A percentile compares a stretch with the other conserved stretches of the same genome.
Evolutionary conservation across 2,113 vertebrate species (phyloP).

Genomic region (Chrysemys picta): DNA sequence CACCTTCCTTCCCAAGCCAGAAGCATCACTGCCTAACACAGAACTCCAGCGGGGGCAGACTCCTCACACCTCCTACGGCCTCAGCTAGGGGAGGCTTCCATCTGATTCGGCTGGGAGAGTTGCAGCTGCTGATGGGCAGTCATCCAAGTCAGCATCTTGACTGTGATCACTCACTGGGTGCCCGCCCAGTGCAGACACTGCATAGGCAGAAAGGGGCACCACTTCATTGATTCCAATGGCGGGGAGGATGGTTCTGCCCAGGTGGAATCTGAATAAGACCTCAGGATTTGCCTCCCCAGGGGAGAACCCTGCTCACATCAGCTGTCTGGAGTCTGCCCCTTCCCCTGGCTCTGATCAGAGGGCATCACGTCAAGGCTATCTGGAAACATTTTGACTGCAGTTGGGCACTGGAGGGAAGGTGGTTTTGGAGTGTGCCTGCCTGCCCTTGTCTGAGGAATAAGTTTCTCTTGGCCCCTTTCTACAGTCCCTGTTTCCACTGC

Average conservation of each 20-base stretch:
- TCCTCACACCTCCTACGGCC: not conserved
- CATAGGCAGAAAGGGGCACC: not conserved
- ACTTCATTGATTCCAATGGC: not conserved
- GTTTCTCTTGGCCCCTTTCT: not conserved
- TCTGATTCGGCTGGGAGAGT: not conserved
- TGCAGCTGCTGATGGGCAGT: not conserved
- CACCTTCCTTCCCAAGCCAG: not conserved
- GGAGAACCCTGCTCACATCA: not conserved
- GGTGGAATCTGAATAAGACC: not conserved
- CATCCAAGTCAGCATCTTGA: not conserved
- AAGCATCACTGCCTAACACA: not conserved
- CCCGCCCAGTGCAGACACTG: not conserved
- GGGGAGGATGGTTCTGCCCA: not conserved
- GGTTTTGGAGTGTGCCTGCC: not conserved
- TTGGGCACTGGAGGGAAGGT: not conserved
- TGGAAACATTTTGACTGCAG: not conserved
- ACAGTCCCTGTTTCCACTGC: not conserved
- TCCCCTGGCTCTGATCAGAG: not conserved
- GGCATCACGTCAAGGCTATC: not conserved
- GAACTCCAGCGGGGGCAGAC: not conserved
- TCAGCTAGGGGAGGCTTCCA: no score
- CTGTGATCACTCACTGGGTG: not conserved
- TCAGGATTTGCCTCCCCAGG: not conserved
- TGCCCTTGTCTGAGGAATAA: not conserved
- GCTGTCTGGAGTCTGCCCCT: not conserved